Conservation (phyloP, 1,140 invertebrate species). For the Zaprionus lachaisei region DNA sequence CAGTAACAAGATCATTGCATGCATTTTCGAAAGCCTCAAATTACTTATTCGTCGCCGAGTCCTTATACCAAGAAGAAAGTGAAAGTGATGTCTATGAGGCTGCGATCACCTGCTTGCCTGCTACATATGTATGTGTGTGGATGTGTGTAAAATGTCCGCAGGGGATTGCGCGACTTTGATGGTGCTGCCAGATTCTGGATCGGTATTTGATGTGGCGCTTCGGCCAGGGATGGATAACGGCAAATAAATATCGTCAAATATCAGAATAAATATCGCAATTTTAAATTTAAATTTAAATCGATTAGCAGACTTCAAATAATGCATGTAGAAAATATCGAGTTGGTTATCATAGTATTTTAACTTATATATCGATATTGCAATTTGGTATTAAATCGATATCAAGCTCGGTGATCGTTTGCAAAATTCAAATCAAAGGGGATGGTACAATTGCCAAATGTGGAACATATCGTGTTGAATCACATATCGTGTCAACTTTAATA, state of each 20-base stretch:
- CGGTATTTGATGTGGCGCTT: not conserved
- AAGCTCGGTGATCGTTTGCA: not conserved
- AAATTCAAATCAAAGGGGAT: not conserved
- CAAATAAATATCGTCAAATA: not conserved
- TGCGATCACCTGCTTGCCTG: constrained; percentile 64
- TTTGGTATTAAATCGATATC: too few species aligned
- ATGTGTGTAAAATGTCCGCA: constrained; percentile 61
- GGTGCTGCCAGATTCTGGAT: constrained; percentile 44
- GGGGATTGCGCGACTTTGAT: constrained; percentile 42
- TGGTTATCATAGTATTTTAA: too few species aligned
- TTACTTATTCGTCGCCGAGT: constrained; percentile 49
- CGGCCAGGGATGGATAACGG: not conserved
- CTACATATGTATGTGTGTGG: constrained; percentile 17
- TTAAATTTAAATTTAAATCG: too few species aligned
- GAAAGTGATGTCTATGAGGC: constrained; percentile 64
- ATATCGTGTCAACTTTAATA: not conserved
- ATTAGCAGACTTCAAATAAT: too few species aligned
- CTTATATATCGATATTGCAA: too few species aligned
- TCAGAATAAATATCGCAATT: not conserved
- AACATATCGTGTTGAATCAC: not conserved
- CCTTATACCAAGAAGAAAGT: constrained; percentile 67
- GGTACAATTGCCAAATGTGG: not conserved
- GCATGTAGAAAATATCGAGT: too few species aligned
- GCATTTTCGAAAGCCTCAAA: constrained; percentile 78
- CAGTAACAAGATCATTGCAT: constrained; percentile 73